Evolutionary conservation across 2,113 vertebrate genomes (phyloP), one percentile per base, ranked within the genome.

Genomic region (Serinus canaria): DNA sequence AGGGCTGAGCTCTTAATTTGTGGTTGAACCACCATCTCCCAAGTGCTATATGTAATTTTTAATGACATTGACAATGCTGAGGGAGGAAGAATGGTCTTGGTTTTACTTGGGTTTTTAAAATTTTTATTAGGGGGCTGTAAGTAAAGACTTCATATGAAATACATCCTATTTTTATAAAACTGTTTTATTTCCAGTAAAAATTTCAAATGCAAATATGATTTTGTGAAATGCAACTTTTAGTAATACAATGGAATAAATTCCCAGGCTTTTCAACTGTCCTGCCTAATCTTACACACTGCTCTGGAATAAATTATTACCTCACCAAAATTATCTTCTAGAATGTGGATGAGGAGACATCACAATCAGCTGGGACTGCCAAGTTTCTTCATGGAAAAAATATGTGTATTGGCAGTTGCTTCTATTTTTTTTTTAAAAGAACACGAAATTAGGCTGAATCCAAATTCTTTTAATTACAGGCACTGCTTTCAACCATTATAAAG

Each of bases 311-410:
- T 41, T 15, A 69, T 87, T 95, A 60, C 74, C 35, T 88, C 62
- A 62, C 46, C 35, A 83, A 83, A 66, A 87, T 77, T 80, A 83
- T 91, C 84, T 95, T 89, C 33, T 83, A 84, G 37, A 58, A 79
- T 79, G 77, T 82, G 49, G n/a, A 30, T 87, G 60, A 90, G 19
- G 43, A 95, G 55, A 60, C 72, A 93, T 73, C 63, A 67, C 14
- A 93, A 9, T 85, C 67, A 77, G n/a, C 8, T 52, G 46, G 31
- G 59, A 43, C 49, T 95, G 81, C 81, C 89, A 95, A 74, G 33
- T 87, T 92, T 69, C 62, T 79, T 94, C 66, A 95, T 73, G 33
- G 49, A 27, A 81, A 66, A 94, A 90, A 83, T 74, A 86, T 18
- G 30, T 64, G 22, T 79, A 62, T 78, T 92, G 84, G 81, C 84